Conservation (phyloP, 2,888 invertebrate genomes). For the Caenorhabditis zanzibari region DNA sequence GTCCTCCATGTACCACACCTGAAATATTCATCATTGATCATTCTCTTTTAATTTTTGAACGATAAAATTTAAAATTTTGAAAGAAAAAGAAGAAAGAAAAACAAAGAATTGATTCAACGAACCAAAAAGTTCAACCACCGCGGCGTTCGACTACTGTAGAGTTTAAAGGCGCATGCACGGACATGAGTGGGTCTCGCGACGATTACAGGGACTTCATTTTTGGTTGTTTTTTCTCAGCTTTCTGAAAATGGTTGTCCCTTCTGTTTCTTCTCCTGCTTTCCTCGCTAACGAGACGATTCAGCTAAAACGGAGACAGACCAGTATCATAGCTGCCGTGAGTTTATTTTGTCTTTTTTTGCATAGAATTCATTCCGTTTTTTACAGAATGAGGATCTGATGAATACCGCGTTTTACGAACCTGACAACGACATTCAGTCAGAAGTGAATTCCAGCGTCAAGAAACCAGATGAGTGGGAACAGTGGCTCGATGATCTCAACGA, state of each 20-base stretch:
- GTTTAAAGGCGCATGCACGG: slow-evolving; percentile 22
- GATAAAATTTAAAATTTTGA: not conserved
- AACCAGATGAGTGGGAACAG: slow-evolving; percentile 16
- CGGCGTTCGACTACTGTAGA: slow-evolving; percentile 1
- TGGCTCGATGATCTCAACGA: slow-evolving; percentile 12
- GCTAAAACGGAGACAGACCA: slow-evolving; percentile 9
- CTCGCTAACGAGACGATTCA: not conserved
- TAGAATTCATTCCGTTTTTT: not conserved
- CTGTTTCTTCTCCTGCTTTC: not conserved
- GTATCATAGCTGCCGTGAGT: not conserved
- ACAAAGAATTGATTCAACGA: not conserved
- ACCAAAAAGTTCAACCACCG: not conserved
- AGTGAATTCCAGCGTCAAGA: not conserved
- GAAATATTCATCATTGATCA: not conserved
- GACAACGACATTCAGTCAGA: slow-evolving; percentile 25
- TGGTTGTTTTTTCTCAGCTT: not conserved
- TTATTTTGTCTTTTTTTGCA: not conserved
- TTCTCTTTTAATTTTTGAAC: not conserved
- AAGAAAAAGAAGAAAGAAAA: not conserved
- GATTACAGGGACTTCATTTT: not conserved
- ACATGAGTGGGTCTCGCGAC: slow-evolving; percentile 11
- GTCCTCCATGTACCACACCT: slow-evolving; percentile 39
- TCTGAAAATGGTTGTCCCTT: slow-evolving; percentile 19
- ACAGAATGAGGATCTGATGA: slow-evolving; percentile 41
- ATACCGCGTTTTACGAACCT: slow-evolving; percentile 48